Evolutionary conservation across 2,113 vertebrate species (phyloP), one percentile per base, ranked within the genome.

Genomic region (Gorsachius goisagi): DNA sequence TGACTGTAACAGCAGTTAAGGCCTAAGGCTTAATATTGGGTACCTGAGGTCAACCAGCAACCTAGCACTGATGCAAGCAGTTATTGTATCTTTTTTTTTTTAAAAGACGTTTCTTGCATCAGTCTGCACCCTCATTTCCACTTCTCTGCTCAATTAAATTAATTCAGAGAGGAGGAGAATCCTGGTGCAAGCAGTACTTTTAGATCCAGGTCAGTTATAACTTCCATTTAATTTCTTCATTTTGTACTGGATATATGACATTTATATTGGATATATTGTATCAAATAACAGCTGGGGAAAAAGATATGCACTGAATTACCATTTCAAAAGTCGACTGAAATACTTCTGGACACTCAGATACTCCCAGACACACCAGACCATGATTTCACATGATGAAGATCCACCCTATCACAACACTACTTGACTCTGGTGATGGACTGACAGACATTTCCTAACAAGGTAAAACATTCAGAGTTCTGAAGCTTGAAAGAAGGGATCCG

Each of bases 391-490:
- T 5, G 4, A 66, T 28, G 52, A 69, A 84, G 39, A 86, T 67
- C 32, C 30, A 75, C 32, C 28, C 66, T 59, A 21, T 21, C 33
- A 15, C 41, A 58, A 20, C 16, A 64, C 9, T 33, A 24, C 50
- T 37, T 55, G 47, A 30, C 49, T 72, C 60, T 64, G 33, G 28
- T n/a, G 32, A 84, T 6, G 45, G 64, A 81, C 56, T 39, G 47
- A 74, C n/a, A 75, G 7, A 39, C 1, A 0, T 41, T 49, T 67
- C 3, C 0, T 9, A 63, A 62, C 0, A 5, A 77, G 50, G 6
- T 9, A 45, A 84, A 71, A 74, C 35, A 49, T 27, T 62, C 66
- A 26, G 44, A 89, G 21, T 22, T 77, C 68, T 60, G 28, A 80
- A 64, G 35, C 15, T 62, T 10, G 1, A 16, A 68, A 81, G 21